Evolutionary conservation across 2,888 invertebrate species (phyloP).

Genomic region (Cerceris rybyensis): DNA sequence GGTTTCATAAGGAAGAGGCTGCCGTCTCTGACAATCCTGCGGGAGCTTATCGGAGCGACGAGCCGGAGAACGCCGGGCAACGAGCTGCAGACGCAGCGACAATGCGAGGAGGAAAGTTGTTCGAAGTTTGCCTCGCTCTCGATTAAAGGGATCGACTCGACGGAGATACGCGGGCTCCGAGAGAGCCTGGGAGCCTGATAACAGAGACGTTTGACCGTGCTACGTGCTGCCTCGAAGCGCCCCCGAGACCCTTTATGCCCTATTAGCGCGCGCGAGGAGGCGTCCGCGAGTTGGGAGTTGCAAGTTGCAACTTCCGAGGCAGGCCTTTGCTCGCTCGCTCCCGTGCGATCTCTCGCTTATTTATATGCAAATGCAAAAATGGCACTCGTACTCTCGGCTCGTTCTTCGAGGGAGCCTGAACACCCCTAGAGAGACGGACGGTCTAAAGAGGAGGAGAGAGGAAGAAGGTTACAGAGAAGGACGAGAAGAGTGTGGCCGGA

Average conservation of each 20-base stretch:
- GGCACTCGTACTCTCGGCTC: conserved; percentile 42
- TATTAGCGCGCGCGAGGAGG: conserved; percentile 31
- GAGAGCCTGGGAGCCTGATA: conserved; percentile 34
- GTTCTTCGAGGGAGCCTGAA: conserved; percentile 36
- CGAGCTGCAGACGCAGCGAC: not conserved
- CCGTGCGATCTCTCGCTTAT: conserved; percentile 61
- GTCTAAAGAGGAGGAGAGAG: conserved; percentile 1
- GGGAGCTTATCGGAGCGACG: conserved; percentile 12
- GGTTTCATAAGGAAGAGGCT: not conserved
- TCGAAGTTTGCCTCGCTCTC: conserved; percentile 25
- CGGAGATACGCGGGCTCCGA: no score
- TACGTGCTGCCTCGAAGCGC: conserved; percentile 38
- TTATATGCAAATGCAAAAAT: conserved; percentile 75
- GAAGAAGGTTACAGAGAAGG: conserved; percentile 1
- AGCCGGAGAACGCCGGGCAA: not conserved
- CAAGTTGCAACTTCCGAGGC: not conserved
- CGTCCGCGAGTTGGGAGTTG: conserved; percentile 19
- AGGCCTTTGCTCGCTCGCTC: not conserved
- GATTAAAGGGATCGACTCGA: conserved; percentile 41
- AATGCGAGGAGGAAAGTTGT: conserved; percentile 2
- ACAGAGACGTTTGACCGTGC: conserved; percentile 59
- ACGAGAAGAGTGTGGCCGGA: not conserved
- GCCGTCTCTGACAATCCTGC: not conserved
- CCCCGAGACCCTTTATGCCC: conserved; percentile 45
- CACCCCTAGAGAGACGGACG: not conserved